phyloP scores from a whole-genome alignment of 2,888 invertebrate species.

The Amblyteles armatorius region DNA sequence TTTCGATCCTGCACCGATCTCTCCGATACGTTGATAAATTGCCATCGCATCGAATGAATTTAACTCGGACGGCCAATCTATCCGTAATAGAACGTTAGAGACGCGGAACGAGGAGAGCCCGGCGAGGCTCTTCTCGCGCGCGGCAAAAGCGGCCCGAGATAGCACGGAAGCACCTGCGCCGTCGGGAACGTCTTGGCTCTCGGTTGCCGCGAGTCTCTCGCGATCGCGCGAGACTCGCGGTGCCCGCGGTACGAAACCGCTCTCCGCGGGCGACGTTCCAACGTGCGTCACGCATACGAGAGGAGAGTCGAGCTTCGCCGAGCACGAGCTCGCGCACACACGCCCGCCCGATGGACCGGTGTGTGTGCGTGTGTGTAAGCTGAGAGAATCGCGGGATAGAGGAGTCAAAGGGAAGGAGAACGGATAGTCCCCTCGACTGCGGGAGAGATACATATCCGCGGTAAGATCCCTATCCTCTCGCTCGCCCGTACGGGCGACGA shows the following conservation, averaged over 20 bases:
- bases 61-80: constrained; percentile 13
- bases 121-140: constrained; percentile 9
- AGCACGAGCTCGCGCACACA: constrained; percentile 3
- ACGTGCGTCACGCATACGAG: constrained; percentile 55
- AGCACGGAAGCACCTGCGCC: constrained; percentile 80
- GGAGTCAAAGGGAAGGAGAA: constrained; percentile 18
- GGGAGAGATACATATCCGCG: constrained; percentile 7
- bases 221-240: constrained; percentile 41
- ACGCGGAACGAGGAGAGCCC: constrained; percentile 7
- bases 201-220: constrained; percentile 44
- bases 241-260: constrained; percentile 67
- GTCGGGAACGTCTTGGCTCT: constrained; percentile 66
- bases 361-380: neutral
- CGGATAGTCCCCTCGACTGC: constrained; percentile 37
- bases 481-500: constrained; percentile 37
- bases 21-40: constrained; percentile 33
- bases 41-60: neutral
- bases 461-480: constrained; percentile 31
- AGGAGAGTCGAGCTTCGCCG: neutral
- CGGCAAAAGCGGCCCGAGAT: constrained; percentile 38
- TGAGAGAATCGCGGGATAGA: constrained; percentile 19
- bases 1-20: neutral
- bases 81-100: constrained; percentile 13
- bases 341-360: too few species aligned
- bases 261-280: constrained; percentile 71